phyloP scores from a whole-genome alignment of 2,113 vertebrate genomes.

The Pyrgilauda ruficollis region DNA sequence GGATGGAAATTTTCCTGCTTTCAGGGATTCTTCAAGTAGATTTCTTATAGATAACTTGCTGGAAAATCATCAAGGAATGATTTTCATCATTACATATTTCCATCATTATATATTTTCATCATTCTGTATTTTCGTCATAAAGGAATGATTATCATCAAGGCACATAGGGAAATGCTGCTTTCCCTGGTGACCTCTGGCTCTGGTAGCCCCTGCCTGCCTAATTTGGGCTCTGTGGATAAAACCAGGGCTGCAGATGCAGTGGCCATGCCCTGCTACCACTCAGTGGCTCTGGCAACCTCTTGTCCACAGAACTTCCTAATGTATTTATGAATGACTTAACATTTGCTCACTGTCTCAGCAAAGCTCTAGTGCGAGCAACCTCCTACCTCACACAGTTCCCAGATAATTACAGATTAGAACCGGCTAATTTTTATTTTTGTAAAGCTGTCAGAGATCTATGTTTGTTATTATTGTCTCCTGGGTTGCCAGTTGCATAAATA shows the following conservation, averaged over 20 bases:
- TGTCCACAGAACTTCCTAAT: neutral
- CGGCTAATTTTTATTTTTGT: conserved; percentile 65
- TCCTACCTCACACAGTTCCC: conserved; percentile 1
- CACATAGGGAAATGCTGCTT: neutral
- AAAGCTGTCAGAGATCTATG: conserved; percentile 45
- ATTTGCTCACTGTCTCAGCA: neutral
- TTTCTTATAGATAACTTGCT: neutral
- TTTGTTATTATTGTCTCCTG: conserved; percentile 65
- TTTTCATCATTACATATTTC: neutral
- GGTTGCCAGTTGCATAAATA: conserved; percentile 69
- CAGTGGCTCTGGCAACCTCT: neutral
- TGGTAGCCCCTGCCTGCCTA: neutral
- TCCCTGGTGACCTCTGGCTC: neutral
- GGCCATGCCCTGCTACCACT: neutral
- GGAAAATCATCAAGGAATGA: neutral
- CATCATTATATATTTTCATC: neutral
- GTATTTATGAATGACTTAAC: neutral
- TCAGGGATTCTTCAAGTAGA: neutral
- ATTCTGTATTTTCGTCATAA: neutral
- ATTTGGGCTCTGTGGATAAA: fast-evolving
- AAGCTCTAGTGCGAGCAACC: neutral
- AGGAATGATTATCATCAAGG: neutral
- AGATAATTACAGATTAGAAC: conserved; percentile 61
- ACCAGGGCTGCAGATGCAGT: neutral
- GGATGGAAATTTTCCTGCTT: neutral